Conservation (phyloP, 2,797 vertebrate genomes). For the Anniella stebbinsi region DNA sequence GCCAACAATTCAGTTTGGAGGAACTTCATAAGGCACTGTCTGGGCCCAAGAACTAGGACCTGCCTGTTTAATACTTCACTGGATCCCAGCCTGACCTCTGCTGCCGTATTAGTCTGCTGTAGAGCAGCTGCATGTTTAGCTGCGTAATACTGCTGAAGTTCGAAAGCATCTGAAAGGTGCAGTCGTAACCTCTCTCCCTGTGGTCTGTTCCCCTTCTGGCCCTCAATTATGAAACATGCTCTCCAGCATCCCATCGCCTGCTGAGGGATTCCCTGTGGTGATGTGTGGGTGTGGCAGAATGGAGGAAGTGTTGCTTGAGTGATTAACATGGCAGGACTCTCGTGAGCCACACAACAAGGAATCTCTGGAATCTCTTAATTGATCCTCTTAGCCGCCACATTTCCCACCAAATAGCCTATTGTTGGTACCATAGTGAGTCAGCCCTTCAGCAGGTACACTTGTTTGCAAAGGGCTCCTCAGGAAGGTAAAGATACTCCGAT, state of each 20-base stretch:
- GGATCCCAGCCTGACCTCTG: neutral
- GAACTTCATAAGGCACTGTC: neutral
- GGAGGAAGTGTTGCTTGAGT: neutral
- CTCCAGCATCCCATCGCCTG: neutral
- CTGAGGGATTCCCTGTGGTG: neutral
- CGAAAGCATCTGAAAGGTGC: neutral
- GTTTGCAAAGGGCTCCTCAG: neutral
- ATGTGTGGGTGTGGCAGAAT: neutral
- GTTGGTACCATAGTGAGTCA: neutral
- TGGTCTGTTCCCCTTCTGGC: no score
- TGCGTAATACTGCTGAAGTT: neutral
- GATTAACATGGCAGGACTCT: neutral
- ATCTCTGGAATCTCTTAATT: conserved; percentile 19
- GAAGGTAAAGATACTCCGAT: neutral
- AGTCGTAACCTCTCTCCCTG: neutral
- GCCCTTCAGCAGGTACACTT: neutral
- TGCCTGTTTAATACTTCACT: no score
- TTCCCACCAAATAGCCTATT: neutral
- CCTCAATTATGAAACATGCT: neutral
- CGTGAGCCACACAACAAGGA: neutral
- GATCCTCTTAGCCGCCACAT: conserved; percentile 9
- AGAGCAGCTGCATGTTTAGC: neutral
- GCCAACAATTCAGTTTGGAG: neutral
- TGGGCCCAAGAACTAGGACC: neutral
- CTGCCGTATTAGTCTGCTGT: neutral